Evolutionary conservation across 2,113 vertebrate species (phyloP).

Genomic region (Etia nguti): DNA sequence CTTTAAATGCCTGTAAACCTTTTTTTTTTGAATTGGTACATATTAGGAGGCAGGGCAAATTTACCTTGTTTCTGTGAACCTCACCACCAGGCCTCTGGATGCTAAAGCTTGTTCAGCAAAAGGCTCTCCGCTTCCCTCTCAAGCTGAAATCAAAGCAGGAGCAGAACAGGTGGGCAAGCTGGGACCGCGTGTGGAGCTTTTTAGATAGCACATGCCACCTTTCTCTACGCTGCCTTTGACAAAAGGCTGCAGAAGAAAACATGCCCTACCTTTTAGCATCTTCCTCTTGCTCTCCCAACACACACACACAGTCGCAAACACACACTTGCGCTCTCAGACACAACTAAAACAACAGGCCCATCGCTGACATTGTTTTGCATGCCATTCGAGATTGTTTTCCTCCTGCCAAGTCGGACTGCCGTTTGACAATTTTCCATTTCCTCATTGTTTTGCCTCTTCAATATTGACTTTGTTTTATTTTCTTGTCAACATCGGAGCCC

Average conservation of each 20-base stretch:
- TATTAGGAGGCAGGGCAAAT: neutral
- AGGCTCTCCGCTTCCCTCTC: slow-evolving; percentile 28
- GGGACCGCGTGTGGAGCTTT: slow-evolving; percentile 40
- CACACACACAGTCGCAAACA: neutral
- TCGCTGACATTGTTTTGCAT: slow-evolving; percentile 34
- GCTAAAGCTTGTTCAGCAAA: slow-evolving; percentile 12
- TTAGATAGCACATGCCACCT: slow-evolving; percentile 44
- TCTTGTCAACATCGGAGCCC: slow-evolving; percentile 10
- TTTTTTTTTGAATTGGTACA: neutral
- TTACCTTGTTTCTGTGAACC: neutral
- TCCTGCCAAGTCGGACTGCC: slow-evolving; percentile 16
- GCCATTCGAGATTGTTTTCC: slow-evolving; percentile 39
- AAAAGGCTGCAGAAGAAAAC: slow-evolving; percentile 3
- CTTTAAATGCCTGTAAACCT: neutral
- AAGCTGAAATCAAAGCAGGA: slow-evolving; percentile 49
- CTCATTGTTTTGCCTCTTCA: slow-evolving; percentile 41
- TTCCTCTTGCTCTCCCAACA: neutral
- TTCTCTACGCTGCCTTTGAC: slow-evolving; percentile 20
- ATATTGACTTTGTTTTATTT: slow-evolving; percentile 56
- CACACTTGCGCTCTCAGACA: neutral
- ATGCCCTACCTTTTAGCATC: neutral
- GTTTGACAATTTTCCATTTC: slow-evolving; percentile 57
- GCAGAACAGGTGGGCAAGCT: slow-evolving; percentile 24
- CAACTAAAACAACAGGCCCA: neutral
- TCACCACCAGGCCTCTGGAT: neutral